Evolutionary conservation across 2,797 vertebrate species (phyloP), one percentile per base, ranked within the genome.

Genomic region (Neostethus bicornis): DNA sequence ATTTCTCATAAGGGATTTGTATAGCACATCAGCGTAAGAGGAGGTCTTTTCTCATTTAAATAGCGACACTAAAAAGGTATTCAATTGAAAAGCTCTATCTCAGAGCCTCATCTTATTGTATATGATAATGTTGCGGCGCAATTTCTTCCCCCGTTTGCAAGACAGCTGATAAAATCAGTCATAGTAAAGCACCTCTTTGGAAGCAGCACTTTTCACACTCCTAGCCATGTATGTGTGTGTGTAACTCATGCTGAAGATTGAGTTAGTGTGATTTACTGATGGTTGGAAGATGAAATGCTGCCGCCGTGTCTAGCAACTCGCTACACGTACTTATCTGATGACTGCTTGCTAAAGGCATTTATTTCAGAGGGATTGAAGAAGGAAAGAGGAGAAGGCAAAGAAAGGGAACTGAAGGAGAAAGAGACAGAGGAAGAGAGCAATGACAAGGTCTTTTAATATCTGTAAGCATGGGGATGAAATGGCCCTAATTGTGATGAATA

Each of bases 71-170:
- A 85, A 88, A 73, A 78, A 85, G 71, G 67, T 77, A 41, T 86
- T 85, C 73, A 80, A 63, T 87, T 80, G 75, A 61, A 75, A 73
- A 65, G 61, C 74, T 84, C 79, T 69, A 84, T 87, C 86, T 81
- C 56, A 1, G 0, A 81, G 73, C 66, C 74, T 79, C 81, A 75
- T 86, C 76, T 84, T 88, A 86, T 87, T 88, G 86, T 84, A 58
- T 86, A 79, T 83, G 88, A 87, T 86, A 81, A 86, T 85, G 80
- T 87, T 83, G 82, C 79, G 80, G 70, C 80, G 82, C 69, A 79
- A 77, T 85, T 86, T 85, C 75, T 82, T 68, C 48, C 49, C 63
- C 70, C 51, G 66, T 82, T 85, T 75, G 77, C 76, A 65, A 68
- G 77, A 77, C 70, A 58, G 72, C 81, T 81, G 85, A 87, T 87